Percentiles rank a stretch among this genome's conserved stretches.
These are phyloP conservation scores for Caranx ignobilis DNA, from an alignment of 2,113 vertebrate species.

Conservation along the genomic window DNA sequence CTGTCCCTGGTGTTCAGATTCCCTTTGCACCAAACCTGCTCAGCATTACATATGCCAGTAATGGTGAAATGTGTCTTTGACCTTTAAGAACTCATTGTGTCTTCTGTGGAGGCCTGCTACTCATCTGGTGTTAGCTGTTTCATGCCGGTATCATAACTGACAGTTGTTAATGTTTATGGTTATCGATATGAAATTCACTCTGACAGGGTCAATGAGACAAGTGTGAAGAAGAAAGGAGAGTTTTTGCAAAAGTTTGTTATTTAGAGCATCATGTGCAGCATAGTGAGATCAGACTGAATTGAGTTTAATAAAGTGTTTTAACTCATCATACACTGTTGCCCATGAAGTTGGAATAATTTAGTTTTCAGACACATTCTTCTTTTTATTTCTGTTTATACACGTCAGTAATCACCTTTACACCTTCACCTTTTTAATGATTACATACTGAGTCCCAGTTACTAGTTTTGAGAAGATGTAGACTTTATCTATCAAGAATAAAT, in stretches of 20 bases:
- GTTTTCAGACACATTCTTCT: too few relatives aligned
- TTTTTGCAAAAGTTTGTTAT: conserved; percentile 2
- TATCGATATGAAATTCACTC: conserved; percentile 53
- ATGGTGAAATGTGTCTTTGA: conserved; percentile 57
- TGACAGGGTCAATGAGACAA: conserved; percentile 23
- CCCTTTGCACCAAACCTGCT: conserved; percentile 38
- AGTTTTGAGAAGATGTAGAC: too few relatives aligned
- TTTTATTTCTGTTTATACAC: too few relatives aligned
- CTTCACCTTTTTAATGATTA: too few relatives aligned
- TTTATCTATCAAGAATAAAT: too few relatives aligned
- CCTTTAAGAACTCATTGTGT: conserved; percentile 33
- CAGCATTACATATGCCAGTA: conserved; percentile 29
- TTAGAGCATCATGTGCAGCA: not conserved
- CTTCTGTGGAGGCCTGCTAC: conserved; percentile 50
- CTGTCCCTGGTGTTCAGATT: conserved; percentile 26
- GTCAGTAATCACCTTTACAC: too few relatives aligned
- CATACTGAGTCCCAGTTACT: too few relatives aligned
- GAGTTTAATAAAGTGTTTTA: not conserved
- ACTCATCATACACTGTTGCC: not conserved
- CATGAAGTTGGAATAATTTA: too few relatives aligned
- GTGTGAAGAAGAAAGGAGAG: not conserved
- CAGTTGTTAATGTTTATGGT: conserved; percentile 49
- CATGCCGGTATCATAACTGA: conserved; percentile 42
- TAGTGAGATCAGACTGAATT: not conserved
- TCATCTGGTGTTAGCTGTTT: conserved; percentile 59